Evolutionary conservation across 2,113 vertebrate genomes (phyloP).

Genomic region (Stegastes partitus): DNA sequence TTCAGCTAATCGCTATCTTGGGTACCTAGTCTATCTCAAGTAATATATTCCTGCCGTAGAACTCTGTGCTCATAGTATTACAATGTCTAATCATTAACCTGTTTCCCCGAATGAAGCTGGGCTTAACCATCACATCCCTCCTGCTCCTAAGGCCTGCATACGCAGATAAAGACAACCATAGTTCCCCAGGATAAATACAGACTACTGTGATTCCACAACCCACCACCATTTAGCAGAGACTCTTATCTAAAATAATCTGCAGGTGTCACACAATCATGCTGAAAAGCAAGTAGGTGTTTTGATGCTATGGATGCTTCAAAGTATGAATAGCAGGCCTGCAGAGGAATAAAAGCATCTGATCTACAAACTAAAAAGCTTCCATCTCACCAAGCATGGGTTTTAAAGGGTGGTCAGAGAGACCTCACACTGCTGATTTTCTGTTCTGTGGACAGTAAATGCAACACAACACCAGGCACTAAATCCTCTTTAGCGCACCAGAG

Average conservation of each 20-base stretch:
- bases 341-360: slow-evolving; percentile 7
- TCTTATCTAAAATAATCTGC: background rate
- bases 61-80: too few relatives aligned
- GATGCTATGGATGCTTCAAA: background rate
- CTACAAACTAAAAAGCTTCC: background rate
- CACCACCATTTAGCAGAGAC: background rate
- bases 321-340: background rate
- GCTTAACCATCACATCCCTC: background rate
- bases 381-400: background rate
- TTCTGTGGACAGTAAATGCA: background rate
- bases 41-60: too few relatives aligned
- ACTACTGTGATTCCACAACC: slow-evolving; percentile 6
- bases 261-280: slow-evolving; percentile 16
- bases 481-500: background rate
- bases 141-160: background rate
- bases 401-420: background rate
- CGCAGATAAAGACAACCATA: background rate
- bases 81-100: background rate
- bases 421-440: background rate
- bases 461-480: background rate
- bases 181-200: background rate
- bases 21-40: too few relatives aligned
- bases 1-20: too few relatives aligned
- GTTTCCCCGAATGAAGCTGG: background rate
- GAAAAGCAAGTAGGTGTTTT: background rate